Evolutionary conservation across 2,888 invertebrate genomes (phyloP).

Genomic region (Trichopria drosophilae): DNA sequence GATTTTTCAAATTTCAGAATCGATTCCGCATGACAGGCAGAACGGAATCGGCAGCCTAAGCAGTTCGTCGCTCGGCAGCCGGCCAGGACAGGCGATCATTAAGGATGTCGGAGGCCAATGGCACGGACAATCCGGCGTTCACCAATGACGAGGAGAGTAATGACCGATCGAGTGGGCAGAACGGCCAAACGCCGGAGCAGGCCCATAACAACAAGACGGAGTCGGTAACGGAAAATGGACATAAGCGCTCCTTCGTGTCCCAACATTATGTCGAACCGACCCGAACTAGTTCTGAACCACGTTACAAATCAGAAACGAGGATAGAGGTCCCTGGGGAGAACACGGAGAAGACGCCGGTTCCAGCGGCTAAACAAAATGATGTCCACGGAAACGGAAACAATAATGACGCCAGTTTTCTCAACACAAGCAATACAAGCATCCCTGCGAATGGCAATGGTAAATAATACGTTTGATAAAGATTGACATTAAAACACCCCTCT

Average conservation of each 20-base stretch:
- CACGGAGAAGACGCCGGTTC: constrained; percentile 42
- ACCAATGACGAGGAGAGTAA: constrained; percentile 48
- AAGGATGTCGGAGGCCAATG: constrained; percentile 47
- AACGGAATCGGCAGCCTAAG: constrained; percentile 32
- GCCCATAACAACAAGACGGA: constrained; percentile 29
- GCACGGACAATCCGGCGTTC: constrained; percentile 56
- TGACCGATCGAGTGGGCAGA: constrained; percentile 18
- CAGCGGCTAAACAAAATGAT: constrained; percentile 49
- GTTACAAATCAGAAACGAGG: constrained; percentile 43
- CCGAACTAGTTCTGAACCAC: constrained; percentile 45
- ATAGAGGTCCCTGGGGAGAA: constrained; percentile 52
- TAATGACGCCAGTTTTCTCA: constrained; percentile 55
- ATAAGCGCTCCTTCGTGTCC: constrained; percentile 47
- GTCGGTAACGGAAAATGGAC: constrained; percentile 46
- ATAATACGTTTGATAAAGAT: too few relatives aligned
- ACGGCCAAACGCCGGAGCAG: constrained; percentile 14
- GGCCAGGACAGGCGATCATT: not conserved
- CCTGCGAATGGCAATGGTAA: too few relatives aligned
- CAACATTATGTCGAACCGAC: constrained; percentile 51
- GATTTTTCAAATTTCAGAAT: constrained; percentile 38
- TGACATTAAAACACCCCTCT: too few relatives aligned
- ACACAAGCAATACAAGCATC: constrained; percentile 52
- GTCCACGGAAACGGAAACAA: constrained; percentile 54
- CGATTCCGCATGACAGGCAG: constrained; percentile 48
- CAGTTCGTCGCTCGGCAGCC: not conserved